These are phyloP conservation scores for Acropternis orthonyx DNA, from an alignment of 2,797 vertebrate species.

Conservation along the genomic window DNA sequence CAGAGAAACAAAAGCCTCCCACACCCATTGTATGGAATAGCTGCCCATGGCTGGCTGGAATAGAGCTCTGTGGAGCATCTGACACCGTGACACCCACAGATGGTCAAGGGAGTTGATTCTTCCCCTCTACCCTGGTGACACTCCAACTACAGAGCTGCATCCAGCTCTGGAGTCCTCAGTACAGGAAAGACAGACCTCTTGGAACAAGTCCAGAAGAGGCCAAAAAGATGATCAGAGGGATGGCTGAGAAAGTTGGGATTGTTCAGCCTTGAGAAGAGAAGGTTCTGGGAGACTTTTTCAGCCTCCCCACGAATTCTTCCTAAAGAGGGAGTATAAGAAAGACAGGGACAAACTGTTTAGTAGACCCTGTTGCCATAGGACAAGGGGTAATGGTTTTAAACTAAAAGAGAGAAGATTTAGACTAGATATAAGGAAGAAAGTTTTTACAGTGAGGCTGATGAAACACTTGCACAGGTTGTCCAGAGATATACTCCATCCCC, in stretches of 20 bases:
- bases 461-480: background rate
- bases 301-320: background rate
- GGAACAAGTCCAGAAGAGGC: background rate
- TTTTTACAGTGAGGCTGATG: background rate
- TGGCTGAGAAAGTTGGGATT: background rate
- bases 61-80: background rate
- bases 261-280: background rate
- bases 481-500: background rate
- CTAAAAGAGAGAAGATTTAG: background rate
- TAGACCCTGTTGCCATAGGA: background rate
- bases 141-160: background rate
- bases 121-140: background rate
- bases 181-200: background rate
- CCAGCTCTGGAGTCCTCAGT: background rate
- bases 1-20: background rate
- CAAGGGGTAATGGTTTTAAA: background rate
- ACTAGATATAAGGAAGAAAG: background rate
- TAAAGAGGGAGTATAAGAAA: background rate
- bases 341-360: background rate
- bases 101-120: background rate
- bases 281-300: background rate
- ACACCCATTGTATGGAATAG: background rate
- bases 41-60: fast-evolving
- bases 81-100: background rate
- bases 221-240: fast-evolving